Percentiles rank a stretch among this genome's conserved stretches.
These are phyloP conservation scores for Beris chalybata DNA, from an alignment of 2,888 invertebrate species.

Conservation along the genomic window DNA sequence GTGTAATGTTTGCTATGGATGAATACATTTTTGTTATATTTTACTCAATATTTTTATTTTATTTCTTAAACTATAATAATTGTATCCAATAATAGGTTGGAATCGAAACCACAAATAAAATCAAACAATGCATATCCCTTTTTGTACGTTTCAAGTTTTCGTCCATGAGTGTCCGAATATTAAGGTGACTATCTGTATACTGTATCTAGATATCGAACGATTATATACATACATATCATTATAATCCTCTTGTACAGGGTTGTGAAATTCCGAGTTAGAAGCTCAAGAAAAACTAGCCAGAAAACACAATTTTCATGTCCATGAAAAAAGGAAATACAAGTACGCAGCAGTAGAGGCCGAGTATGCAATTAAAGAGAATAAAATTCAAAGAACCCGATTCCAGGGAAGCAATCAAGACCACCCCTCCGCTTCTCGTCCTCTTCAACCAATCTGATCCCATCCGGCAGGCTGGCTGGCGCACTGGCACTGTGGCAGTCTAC, in stretches of 20 bases:
- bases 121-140: too few species aligned
- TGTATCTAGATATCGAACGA: not conserved
- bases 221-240: too few species aligned
- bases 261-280: not conserved
- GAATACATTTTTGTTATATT: too few species aligned
- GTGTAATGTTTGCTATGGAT: too few species aligned
- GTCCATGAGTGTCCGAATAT: too few species aligned
- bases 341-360: slow-evolving; percentile 10
- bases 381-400: slow-evolving; percentile 31
- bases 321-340: slow-evolving; percentile 20
- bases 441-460: not conserved
- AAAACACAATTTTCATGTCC: slow-evolving; percentile 1
- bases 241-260: not conserved
- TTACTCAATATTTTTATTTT: too few species aligned
- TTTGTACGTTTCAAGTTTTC: too few species aligned
- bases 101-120: too few species aligned
- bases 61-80: too few species aligned
- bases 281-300: slow-evolving; percentile 9
- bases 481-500: not conserved
- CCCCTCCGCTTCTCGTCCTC: not conserved
- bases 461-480: not conserved
- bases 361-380: slow-evolving; percentile 32
- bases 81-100: too few species aligned
- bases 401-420: slow-evolving; percentile 24
- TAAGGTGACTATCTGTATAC: not conserved